Evolutionary conservation across 2,888 invertebrate genomes (phyloP), one percentile per base, ranked within the genome.

Genomic region (Amiota minor): DNA sequence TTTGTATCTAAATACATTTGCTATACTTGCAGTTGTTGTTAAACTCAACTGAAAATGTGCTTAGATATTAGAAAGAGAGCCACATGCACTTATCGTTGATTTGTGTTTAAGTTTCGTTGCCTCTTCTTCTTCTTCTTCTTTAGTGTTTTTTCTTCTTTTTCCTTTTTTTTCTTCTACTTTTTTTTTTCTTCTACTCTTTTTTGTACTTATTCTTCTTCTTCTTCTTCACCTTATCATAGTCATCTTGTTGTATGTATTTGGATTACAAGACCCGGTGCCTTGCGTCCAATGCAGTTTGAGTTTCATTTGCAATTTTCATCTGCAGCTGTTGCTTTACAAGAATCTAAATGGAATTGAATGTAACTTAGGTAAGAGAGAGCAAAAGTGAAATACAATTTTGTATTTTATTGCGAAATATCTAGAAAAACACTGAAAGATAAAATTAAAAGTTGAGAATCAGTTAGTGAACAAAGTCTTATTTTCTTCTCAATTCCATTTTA

Each of bases 281-380:
- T 76, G 71, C 74, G 71, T 70, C 64, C 70, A 75, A 56, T 71
- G 72, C 72, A 71, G 76, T 75, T 59, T 77, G 74, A 81, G 80
- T 84, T 83, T 81, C 83, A 83, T 83, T 84, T 84, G 85, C 82
- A 84, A 82, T 83, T 83, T 83, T 83, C 82, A 81, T 80, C 78
- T 80, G 81, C 85, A 84, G 83, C 82, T 83, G 83, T 79, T 81
- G 78, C 81, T 76, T 72, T 61, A 75, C 20, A 67, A 49, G 20
- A 35, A 35, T 50, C 67, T 16, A 67, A 67, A 67, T 67, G 67
- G 50, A 49, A 67, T 67, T 67, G 67, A 49, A 35, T 35, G 35
- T 35, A 35, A 35, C 35, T 35, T 4, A 35, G 35, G 35, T 35
- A 35, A 35, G 35, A 35, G 35, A 67, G 50, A 59, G 59, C 59